Conservation (phyloP, 2,113 vertebrate genomes). For the Petroica traversi region DNA sequence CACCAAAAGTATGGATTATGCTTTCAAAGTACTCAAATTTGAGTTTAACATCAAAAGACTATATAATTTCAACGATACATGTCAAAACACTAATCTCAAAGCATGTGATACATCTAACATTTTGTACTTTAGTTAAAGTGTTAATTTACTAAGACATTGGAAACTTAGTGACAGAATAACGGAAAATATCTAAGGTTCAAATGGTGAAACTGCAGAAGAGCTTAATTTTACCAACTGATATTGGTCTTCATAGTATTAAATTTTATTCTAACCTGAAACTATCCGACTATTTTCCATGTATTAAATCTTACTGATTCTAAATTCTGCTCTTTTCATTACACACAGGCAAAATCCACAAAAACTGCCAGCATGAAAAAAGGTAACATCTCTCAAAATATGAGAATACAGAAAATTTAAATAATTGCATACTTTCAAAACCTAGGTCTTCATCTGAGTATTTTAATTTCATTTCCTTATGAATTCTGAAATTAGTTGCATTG, state of each 20-base stretch:
- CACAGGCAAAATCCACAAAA: background rate
- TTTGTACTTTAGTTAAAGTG: background rate
- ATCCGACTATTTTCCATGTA: background rate
- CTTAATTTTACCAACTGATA: background rate
- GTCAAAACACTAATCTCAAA: background rate
- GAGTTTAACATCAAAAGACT: constrained; percentile 17
- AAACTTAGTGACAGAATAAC: constrained; percentile 14
- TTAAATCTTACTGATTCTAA: background rate
- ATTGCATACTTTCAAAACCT: background rate
- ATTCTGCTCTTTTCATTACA: background rate
- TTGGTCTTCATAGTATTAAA: background rate
- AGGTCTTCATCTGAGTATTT: background rate
- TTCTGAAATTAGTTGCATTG: background rate
- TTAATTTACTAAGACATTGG: constrained; percentile 32
- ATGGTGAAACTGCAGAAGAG: background rate
- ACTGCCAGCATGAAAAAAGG: background rate
- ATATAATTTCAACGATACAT: background rate
- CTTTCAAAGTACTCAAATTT: background rate
- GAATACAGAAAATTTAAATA: background rate
- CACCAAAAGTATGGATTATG: background rate
- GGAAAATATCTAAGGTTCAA: background rate
- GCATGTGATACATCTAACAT: background rate
- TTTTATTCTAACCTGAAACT: background rate
- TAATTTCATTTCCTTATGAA: background rate
- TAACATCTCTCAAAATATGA: background rate